These are phyloP conservation scores for Macquaria ambigua DNA, from an alignment of 2,113 vertebrate genomes.

Conservation along the genomic window DNA sequence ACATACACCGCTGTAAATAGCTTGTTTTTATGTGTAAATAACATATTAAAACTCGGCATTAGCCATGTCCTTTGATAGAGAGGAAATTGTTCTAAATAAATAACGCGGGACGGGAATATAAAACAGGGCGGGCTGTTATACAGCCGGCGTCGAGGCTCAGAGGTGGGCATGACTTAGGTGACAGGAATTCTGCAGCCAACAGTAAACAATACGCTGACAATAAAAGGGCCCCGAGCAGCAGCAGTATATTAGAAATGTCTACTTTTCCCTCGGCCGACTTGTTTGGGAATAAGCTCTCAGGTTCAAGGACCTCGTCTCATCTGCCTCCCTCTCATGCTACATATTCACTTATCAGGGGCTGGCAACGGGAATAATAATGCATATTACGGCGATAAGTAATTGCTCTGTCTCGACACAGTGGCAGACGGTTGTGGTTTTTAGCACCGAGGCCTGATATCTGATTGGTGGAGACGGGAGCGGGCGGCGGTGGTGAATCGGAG, in stretches of 20 bases:
- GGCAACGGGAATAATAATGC: slow-evolving; percentile 80
- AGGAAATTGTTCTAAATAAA: slow-evolving; percentile 97
- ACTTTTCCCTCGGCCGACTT: neutral
- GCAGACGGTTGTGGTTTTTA: slow-evolving; percentile 64
- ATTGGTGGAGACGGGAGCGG: slow-evolving; percentile 46
- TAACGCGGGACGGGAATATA: slow-evolving; percentile 93
- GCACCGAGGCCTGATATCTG: slow-evolving; percentile 38
- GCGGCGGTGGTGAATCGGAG: slow-evolving; percentile 5
- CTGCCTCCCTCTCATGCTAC: slow-evolving; percentile 49
- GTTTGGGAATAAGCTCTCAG: slow-evolving; percentile 51
- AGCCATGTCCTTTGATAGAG: slow-evolving; percentile 92
- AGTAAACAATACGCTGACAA: slow-evolving; percentile 89
- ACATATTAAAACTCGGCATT: slow-evolving; percentile 99
- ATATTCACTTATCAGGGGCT: slow-evolving; percentile 79
- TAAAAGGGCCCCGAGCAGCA: slow-evolving; percentile 84
- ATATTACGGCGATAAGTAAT: slow-evolving; percentile 80
- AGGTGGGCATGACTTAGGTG: slow-evolving; percentile 95
- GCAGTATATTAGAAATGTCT: slow-evolving; percentile 85
- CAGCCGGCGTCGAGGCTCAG: slow-evolving; percentile 83
- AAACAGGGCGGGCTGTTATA: slow-evolving; percentile 90
- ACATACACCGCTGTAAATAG: slow-evolving; percentile 91
- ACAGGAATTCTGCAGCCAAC: slow-evolving; percentile 88
- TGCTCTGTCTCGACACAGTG: slow-evolving; percentile 67
- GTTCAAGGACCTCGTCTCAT: slow-evolving; percentile 81
- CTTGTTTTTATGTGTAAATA: slow-evolving; percentile 98